phyloP scores from a whole-genome alignment of 2,113 vertebrate species.

The Canis aureus region DNA sequence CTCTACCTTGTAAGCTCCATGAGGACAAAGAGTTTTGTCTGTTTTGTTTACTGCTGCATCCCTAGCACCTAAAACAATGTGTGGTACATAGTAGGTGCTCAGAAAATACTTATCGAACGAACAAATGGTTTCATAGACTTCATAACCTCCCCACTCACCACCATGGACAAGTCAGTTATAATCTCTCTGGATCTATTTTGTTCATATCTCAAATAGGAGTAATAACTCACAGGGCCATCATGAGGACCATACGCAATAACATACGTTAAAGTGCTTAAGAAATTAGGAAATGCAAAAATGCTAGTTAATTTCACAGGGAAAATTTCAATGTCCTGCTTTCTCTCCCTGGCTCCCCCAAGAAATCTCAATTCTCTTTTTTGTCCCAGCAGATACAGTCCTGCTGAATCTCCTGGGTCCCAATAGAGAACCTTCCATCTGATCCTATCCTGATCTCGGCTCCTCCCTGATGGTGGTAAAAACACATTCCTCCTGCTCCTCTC shows the following conservation, averaged over 20 bases:
- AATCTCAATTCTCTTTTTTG: not conserved
- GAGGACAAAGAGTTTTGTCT: conserved; percentile 42
- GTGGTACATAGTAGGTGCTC: not conserved
- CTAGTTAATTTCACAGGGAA: conserved; percentile 52
- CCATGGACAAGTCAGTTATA: conserved; percentile 11
- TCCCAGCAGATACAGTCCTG: not conserved
- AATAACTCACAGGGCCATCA: conserved; percentile 31
- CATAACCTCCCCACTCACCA: conserved; percentile 27
- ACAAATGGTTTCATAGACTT: conserved; percentile 36
- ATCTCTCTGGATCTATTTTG: not conserved
- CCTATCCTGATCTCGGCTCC: not conserved
- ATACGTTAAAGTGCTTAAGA: conserved; percentile 48
- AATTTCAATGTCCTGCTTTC: conserved; percentile 4
- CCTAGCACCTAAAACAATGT: conserved; percentile 11
- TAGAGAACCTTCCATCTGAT: not conserved
- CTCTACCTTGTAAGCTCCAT: conserved; percentile 1
- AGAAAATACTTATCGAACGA: not conserved
- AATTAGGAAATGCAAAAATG: conserved; percentile 24
- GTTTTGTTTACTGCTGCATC: conserved; percentile 6
- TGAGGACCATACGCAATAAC: conserved; percentile 24
- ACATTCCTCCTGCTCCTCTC: not conserved
- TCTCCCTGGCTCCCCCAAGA: not conserved
- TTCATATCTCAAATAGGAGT: not conserved
- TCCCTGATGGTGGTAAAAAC: not conserved
- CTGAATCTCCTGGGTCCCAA: not conserved